Evolutionary conservation across 2,113 vertebrate species (phyloP).

Genomic region (Pteruthius melanotis): DNA sequence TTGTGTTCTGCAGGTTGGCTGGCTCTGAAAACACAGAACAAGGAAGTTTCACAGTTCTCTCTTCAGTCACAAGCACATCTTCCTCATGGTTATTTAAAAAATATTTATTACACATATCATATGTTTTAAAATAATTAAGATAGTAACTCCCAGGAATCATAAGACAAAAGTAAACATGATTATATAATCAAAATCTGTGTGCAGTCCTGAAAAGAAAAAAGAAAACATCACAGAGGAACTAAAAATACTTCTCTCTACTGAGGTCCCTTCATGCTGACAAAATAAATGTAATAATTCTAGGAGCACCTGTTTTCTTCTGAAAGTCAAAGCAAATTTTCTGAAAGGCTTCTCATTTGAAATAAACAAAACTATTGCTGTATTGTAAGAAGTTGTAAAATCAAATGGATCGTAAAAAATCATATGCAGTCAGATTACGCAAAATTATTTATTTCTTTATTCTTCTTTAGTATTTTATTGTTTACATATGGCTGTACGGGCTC

Average conservation of each 20-base stretch:
- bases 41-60: background rate
- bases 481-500: background rate
- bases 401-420: background rate
- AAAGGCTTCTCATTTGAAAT: background rate
- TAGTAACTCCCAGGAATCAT: background rate
- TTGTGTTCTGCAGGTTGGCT: background rate
- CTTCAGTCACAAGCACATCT: background rate
- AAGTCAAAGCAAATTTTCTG: background rate
- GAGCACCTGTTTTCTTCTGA: background rate
- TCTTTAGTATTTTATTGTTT: background rate
- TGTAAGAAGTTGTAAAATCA: background rate
- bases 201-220: background rate
- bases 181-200: background rate
- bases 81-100: background rate
- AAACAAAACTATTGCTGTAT: background rate
- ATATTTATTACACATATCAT: background rate
- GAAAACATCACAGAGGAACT: background rate
- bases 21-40: background rate
- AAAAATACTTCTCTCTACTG: background rate
- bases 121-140: background rate
- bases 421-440: background rate
- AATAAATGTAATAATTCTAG: background rate
- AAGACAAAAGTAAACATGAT: background rate
- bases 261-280: background rate
- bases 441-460: background rate